phyloP scores from a whole-genome alignment of 2,113 vertebrate genomes.

The Alosa alosa region DNA sequence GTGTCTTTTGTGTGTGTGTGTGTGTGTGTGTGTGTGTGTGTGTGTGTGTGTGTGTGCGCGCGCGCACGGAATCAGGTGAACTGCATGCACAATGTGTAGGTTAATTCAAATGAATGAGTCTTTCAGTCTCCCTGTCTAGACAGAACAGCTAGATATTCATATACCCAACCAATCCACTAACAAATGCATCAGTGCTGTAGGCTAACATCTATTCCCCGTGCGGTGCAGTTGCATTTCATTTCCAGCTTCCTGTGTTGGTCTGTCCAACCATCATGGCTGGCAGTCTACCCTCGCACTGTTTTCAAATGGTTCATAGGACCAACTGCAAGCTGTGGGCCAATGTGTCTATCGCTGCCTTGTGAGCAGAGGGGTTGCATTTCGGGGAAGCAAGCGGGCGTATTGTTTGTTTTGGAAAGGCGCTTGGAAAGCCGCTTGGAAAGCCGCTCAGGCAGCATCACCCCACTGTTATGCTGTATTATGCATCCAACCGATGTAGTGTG shows the following conservation, averaged over 20 bases:
- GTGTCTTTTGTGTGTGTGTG: too few species aligned
- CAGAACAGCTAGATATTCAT: too few species aligned
- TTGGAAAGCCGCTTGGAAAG: neutral
- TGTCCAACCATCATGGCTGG: neutral
- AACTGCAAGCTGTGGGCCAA: neutral
- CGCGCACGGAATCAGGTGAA: too few species aligned
- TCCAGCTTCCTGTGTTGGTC: neutral
- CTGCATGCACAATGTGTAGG: too few species aligned
- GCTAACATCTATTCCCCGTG: too few species aligned
- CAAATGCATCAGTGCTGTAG: too few species aligned
- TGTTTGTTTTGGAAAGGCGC: neutral
- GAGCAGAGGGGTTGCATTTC: neutral
- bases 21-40: too few species aligned
- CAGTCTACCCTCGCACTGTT: neutral
- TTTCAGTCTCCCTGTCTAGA: too few species aligned
- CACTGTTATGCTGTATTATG: neutral
- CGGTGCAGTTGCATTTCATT: too few species aligned
- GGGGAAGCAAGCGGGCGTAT: neutral
- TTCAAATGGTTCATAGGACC: neutral
- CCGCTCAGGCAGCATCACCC: neutral
- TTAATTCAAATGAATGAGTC: too few species aligned
- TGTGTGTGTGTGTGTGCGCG: too few species aligned
- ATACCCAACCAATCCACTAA: too few species aligned
- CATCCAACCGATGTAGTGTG: neutral
- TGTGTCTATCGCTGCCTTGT: neutral